Evolutionary conservation across 2,113 vertebrate species (phyloP), one percentile per base, ranked within the genome.

Genomic region (Chroicocephalus ridibundus): DNA sequence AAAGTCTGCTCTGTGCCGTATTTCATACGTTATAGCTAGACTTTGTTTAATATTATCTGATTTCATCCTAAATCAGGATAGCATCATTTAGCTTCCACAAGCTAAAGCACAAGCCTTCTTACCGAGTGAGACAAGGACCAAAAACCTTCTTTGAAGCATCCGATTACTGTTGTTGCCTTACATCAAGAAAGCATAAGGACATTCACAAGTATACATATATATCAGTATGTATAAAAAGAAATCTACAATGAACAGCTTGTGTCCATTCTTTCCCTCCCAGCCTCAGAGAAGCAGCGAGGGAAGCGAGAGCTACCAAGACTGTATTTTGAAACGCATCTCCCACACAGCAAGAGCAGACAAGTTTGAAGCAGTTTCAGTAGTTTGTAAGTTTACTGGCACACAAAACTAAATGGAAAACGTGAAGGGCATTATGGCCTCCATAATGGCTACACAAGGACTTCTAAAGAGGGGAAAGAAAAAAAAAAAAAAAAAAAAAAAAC

Each of bases 21-120:
- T 38, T 82, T 38, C 77, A n/a, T 25, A 26, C 0, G 16, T 25
- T 17, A 62, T 1, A 62, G 34, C 2, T 0, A 55, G 24, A 26
- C 34, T 68, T 2, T 0, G 1, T 38, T 74, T 34, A 54, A 13
- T 3, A 8, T 15, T 4, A 71, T 4, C 65, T 38, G 10, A 57
- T 46, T 62, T 82, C 18, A 81, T 31, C 57, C 88, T 46, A 91
- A 65, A 86, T 12, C 65, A 61, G 25, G 18, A 31, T 1, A 25
- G 40, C 40, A 68, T 34, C 62, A 31, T n/a, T 62, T 15, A 58
- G 22, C 34, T 91, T 68, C 86, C 81, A 44, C 25, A 54, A 85
- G 42, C 15, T n/a, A 75, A 11, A 85, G 68, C 57, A 27, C 25
- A 18, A 31, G 13, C 38, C n/a, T 65, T 47, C 58, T 40, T 46